Conservation (phyloP, 2,113 vertebrate genomes). For the Sinosuthora webbiana region DNA sequence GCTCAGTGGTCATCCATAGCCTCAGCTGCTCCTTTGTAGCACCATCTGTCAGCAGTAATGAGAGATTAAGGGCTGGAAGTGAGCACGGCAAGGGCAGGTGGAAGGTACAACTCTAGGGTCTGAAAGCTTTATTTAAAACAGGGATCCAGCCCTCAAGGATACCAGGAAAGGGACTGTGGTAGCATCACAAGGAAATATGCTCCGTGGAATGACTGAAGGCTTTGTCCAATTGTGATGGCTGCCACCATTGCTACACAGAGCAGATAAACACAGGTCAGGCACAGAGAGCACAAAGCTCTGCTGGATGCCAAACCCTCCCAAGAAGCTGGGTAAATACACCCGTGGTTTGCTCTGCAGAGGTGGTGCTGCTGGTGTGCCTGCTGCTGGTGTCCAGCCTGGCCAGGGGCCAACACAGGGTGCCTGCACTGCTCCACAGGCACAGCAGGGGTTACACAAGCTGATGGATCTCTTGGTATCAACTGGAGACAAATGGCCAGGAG, state of each 20-base stretch:
- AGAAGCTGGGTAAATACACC: neutral
- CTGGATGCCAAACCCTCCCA: neutral
- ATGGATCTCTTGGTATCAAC: neutral
- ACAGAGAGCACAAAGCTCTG: neutral
- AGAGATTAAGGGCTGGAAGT: neutral
- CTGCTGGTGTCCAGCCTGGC: neutral
- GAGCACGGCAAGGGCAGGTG: rapidly evolving
- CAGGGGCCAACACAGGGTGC: rapidly evolving
- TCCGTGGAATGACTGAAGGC: neutral
- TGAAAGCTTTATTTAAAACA: neutral
- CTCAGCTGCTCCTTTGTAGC: neutral
- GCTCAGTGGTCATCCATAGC: neutral
- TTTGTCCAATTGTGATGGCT: neutral
- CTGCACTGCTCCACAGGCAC: neutral
- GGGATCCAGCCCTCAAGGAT: neutral
- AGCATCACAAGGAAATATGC: neutral
- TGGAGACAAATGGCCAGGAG: neutral
- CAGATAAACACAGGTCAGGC: neutral
- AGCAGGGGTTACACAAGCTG: neutral
- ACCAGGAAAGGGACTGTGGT: neutral
- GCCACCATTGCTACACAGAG: neutral
- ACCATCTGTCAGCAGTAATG: neutral
- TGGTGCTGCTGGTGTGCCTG: rapidly evolving
- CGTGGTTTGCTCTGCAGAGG: neutral
- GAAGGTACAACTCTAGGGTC: neutral